These are phyloP conservation scores for Diabrotica undecimpunctata DNA, from an alignment of 1,140 invertebrate species.

Conservation along the genomic window DNA sequence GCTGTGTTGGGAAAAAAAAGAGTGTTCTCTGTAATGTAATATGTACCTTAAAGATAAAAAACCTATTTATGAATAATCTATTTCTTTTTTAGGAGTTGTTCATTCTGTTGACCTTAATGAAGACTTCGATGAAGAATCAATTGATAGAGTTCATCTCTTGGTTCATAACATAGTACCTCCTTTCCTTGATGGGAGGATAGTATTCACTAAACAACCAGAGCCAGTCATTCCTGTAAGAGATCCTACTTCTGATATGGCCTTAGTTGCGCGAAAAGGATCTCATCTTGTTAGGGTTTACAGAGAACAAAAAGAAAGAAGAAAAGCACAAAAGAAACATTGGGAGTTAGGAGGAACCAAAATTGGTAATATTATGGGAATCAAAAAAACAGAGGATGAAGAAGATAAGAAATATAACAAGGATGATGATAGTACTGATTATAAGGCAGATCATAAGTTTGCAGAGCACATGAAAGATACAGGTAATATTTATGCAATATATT, in stretches of 20 bases:
- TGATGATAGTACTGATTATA: conserved; percentile 68
- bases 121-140: conserved; percentile 91
- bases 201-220: conserved; percentile 98
- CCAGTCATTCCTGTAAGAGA: conserved; percentile 92
- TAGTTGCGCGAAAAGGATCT: conserved; percentile 94
- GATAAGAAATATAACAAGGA: conserved; percentile 59
- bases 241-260: conserved; percentile 96
- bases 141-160: conserved; percentile 87
- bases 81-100: conserved; percentile 68
- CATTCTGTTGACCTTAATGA: conserved; percentile 85
- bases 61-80: no score
- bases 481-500: background rate
- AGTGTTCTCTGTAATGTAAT: no score
- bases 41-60: no score
- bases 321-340: conserved; percentile 99
- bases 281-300: conserved; percentile 83
- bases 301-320: conserved; percentile 93
- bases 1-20: no score
- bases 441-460: conserved; percentile 92
- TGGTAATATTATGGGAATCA: conserved; percentile 96
- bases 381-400: conserved; percentile 74
- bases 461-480: conserved; percentile 76
- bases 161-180: conserved; percentile 99
- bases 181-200: conserved; percentile 96
- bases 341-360: conserved; percentile 95